Conservation (phyloP, 35 echinoderm and acorn worm genomes). For the Amphiura filiformis region DNA sequence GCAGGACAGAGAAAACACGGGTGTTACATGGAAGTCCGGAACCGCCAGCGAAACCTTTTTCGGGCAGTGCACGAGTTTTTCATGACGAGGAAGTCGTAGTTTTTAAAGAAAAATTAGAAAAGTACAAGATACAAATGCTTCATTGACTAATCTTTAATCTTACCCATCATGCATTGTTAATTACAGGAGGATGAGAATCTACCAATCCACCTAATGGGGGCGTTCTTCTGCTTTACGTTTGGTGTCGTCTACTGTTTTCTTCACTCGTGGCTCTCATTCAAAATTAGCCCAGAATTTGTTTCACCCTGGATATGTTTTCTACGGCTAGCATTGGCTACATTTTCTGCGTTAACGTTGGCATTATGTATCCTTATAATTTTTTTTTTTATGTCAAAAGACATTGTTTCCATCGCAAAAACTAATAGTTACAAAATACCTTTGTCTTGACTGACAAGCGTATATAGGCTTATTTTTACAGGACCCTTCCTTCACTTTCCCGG, state of each 20-base stretch:
- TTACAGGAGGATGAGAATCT: constrained; percentile 48
- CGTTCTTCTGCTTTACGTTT: constrained; percentile 56
- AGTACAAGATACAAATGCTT: not conserved
- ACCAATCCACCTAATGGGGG: constrained; percentile 40
- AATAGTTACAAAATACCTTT: too few species aligned
- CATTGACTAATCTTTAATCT: not conserved
- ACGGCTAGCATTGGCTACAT: constrained; percentile 15
- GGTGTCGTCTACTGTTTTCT: constrained; percentile 52
- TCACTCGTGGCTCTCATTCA: constrained; percentile 50
- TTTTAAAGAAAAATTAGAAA: not conserved
- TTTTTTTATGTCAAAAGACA: too few species aligned
- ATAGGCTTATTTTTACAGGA: too few species aligned
- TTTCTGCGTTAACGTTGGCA: constrained; percentile 12
- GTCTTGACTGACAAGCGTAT: too few species aligned
- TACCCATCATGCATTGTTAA: not conserved
- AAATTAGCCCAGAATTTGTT: constrained; percentile 8
- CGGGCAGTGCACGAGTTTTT: not conserved
- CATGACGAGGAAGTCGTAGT: not conserved
- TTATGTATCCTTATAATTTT: constrained; percentile 63
- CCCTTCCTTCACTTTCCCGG: too few species aligned
- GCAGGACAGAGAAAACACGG: not conserved
- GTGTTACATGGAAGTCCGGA: not conserved
- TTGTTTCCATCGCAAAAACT: too few species aligned
- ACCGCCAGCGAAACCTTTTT: not conserved
- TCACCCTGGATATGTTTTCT: constrained; percentile 25